A percentile compares a stretch with the other conserved stretches of the same genome.
Conservation (phyloP, 2,888 invertebrate species). For the Dryococelus australis region DNA sequence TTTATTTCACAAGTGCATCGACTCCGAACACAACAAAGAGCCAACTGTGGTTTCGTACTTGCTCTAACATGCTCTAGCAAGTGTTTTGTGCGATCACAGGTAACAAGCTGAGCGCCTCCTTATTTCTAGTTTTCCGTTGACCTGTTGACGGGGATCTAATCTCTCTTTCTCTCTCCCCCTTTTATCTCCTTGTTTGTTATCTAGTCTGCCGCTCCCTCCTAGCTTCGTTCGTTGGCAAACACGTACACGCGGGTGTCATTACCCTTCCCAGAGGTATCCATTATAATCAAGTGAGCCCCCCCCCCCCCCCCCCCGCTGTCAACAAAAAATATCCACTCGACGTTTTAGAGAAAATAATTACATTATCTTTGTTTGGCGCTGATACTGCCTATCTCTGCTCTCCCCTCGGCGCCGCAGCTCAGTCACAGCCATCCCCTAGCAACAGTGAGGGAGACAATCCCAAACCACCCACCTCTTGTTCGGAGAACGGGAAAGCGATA, state of each 20-base stretch:
- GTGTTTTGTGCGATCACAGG: no score
- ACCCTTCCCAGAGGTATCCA: slow-evolving; percentile 13
- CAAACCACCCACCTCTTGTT: not conserved
- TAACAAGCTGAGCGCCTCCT: no score
- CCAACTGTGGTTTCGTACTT: no score
- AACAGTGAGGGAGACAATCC: not conserved
- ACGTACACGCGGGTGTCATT: not conserved
- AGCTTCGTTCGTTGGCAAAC: not conserved
- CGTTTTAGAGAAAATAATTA: slow-evolving; percentile 27
- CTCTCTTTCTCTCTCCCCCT: not conserved
- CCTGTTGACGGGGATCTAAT: no score
- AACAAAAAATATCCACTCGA: slow-evolving; percentile 12
- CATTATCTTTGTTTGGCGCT: slow-evolving; percentile 11
- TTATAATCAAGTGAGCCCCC: slow-evolving; percentile 9
- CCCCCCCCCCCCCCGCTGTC: no score
- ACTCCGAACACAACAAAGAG: no score
- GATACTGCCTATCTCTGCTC: no score
- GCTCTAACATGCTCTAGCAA: no score
- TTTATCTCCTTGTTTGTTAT: no score
- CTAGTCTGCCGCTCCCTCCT: not conserved
- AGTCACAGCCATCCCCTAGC: not conserved
- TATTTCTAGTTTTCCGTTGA: no score
- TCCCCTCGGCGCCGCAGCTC: not conserved
- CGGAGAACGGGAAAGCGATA: not conserved
- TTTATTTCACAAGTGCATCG: no score